phyloP scores from a whole-genome alignment of 1,140 invertebrate species.

The Sogatella furcifera region DNA sequence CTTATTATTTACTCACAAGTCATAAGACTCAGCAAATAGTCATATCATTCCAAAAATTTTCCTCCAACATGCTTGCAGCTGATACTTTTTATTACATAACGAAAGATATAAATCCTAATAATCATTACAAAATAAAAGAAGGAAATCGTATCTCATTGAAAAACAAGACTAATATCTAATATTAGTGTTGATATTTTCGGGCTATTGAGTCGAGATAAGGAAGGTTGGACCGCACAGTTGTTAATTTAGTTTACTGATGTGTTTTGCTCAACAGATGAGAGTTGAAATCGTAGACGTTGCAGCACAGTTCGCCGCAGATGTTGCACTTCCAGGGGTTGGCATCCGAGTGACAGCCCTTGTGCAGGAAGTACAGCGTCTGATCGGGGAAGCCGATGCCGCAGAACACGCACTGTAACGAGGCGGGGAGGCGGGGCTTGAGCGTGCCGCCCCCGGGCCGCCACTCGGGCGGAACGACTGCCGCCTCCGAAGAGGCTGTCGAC shows the following conservation, averaged over 20 bases:
- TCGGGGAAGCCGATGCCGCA: constrained; percentile 92
- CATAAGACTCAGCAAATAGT: no score
- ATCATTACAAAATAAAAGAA: no score
- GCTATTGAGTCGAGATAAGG: no score
- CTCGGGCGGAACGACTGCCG: not conserved
- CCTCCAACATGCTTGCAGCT: no score
- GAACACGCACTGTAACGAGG: constrained; percentile 59
- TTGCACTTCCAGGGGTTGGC: constrained; percentile 97
- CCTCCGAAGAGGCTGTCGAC: not conserved
- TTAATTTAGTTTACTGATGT: constrained; percentile 52
- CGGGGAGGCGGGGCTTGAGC: not conserved
- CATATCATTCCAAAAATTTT: no score
- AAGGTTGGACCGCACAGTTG: no score
- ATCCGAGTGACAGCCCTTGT: constrained; percentile 94
- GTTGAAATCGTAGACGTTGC: constrained; percentile 92
- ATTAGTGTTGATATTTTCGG: no score
- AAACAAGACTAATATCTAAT: no score
- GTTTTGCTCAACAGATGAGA: constrained; percentile 89
- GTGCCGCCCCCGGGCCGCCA: not conserved
- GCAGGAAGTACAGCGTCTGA: constrained; percentile 89
- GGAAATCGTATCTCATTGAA: no score
- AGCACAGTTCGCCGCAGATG: constrained; percentile 87
- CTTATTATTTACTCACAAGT: no score
- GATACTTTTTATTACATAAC: no score
- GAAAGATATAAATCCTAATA: no score